phyloP scores from a whole-genome alignment of 2,797 vertebrate species.

The Liasis olivaceus region DNA sequence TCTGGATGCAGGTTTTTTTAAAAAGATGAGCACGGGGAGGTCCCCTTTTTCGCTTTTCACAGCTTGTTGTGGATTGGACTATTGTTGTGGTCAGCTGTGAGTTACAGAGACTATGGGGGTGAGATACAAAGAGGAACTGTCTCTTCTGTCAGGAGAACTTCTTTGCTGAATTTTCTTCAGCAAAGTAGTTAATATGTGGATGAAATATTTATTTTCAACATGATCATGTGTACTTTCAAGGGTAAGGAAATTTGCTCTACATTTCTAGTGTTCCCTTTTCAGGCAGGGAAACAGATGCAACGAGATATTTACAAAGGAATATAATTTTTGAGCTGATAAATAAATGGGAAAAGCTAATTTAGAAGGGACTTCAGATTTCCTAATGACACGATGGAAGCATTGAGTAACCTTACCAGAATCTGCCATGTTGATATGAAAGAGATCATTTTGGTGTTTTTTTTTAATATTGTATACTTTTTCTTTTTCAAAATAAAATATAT shows the following conservation, averaged over 20 bases:
- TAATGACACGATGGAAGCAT: conserved; percentile 65
- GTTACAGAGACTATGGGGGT: conserved; percentile 49
- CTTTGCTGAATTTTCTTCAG: conserved; percentile 68
- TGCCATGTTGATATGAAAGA: conserved; percentile 57
- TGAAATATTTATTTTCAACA: conserved; percentile 41
- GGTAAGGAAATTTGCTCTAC: conserved; percentile 36
- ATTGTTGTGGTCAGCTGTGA: conserved; percentile 61
- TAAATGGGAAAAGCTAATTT: conserved; percentile 64
- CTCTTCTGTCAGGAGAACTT: conserved; percentile 62
- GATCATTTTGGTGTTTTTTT: conserved; percentile 61
- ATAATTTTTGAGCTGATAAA: conserved; percentile 61
- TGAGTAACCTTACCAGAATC: conserved; percentile 62
- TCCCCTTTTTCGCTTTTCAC: conserved; percentile 69
- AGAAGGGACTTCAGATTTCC: conserved; percentile 68
- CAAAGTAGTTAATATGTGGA: conserved; percentile 39
- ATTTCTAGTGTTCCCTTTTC: conserved; percentile 32
- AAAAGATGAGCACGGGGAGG: conserved; percentile 65
- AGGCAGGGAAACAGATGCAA: conserved; percentile 36
- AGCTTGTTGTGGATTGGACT: conserved; percentile 66
- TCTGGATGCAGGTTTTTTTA: conserved; percentile 64
- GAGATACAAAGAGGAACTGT: conserved; percentile 49
- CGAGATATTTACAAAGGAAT: conserved; percentile 62
- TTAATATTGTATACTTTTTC: conserved; percentile 47
- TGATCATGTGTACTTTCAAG: conserved; percentile 40
- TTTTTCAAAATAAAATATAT: conserved; percentile 43